These are phyloP conservation scores for Ypsolopha scabrella DNA, from an alignment of 2,888 invertebrate genomes.

Conservation along the genomic window DNA sequence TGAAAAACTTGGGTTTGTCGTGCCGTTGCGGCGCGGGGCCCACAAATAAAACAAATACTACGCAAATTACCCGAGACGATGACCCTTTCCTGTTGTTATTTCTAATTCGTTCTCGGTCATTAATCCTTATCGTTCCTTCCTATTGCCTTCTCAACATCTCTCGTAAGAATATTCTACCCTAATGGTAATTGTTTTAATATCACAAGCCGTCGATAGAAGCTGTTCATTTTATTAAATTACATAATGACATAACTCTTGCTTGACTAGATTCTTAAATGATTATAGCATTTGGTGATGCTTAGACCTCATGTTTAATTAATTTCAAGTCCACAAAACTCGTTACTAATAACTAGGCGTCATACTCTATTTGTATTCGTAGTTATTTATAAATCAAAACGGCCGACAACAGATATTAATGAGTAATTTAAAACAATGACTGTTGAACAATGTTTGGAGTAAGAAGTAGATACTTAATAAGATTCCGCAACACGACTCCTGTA, in stretches of 20 bases:
- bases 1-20: slow-evolving; percentile 20
- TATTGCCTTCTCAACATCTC: slow-evolving; percentile 18
- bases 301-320: neutral
- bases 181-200: slow-evolving; percentile 19
- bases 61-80: neutral
- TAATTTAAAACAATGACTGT: slow-evolving; percentile 50
- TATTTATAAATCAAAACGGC: too few species aligned
- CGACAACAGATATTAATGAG: slow-evolving; percentile 52
- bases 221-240: neutral
- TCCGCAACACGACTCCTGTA: slow-evolving; percentile 52
- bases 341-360: neutral
- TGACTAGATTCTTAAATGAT: neutral
- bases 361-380: neutral
- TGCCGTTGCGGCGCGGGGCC: neutral
- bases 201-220: neutral
- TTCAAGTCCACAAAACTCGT: neutral
- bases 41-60: neutral
- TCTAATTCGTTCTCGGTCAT: slow-evolving; percentile 15
- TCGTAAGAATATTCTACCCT: slow-evolving; percentile 19
- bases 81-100: neutral
- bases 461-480: slow-evolving; percentile 50
- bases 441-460: slow-evolving; percentile 45
- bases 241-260: neutral
- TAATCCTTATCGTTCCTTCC: slow-evolving; percentile 25
- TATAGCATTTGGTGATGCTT: neutral